Conservation (phyloP, 2,888 invertebrate genomes). For the Coenonympha glycerion region DNA sequence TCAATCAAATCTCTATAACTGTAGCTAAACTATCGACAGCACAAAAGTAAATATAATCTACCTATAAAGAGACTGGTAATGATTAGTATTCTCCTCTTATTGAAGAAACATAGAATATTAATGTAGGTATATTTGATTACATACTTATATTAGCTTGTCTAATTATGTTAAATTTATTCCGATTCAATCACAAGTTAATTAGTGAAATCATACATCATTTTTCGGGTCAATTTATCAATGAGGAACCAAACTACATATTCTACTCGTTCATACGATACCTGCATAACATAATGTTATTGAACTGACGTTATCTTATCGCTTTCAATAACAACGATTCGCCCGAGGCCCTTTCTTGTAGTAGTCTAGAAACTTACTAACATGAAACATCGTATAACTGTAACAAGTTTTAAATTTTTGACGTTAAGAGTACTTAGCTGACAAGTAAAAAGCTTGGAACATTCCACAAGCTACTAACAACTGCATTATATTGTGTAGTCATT, state of each 20-base stretch:
- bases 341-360: constrained; percentile 27
- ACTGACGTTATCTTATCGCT: constrained; percentile 65
- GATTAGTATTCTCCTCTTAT: not conserved
- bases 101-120: no score
- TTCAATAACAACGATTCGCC: constrained; percentile 49
- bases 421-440: not conserved
- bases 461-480: not conserved
- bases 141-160: no score
- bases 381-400: not conserved
- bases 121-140: no score
- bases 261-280: constrained; percentile 17
- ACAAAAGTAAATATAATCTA: not conserved
- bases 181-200: not conserved
- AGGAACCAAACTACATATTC: not conserved
- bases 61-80: not conserved
- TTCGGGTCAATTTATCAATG: not conserved
- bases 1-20: not conserved
- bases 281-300: constrained; percentile 55
- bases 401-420: constrained; percentile 1
- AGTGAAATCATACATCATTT: not conserved
- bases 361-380: constrained; percentile 4
- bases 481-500: not conserved
- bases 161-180: not conserved
- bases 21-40: not conserved
- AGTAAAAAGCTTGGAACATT: not conserved